These are phyloP conservation scores for Trematomus bernacchii DNA, from an alignment of 2,797 vertebrate species.

Conservation along the genomic window DNA sequence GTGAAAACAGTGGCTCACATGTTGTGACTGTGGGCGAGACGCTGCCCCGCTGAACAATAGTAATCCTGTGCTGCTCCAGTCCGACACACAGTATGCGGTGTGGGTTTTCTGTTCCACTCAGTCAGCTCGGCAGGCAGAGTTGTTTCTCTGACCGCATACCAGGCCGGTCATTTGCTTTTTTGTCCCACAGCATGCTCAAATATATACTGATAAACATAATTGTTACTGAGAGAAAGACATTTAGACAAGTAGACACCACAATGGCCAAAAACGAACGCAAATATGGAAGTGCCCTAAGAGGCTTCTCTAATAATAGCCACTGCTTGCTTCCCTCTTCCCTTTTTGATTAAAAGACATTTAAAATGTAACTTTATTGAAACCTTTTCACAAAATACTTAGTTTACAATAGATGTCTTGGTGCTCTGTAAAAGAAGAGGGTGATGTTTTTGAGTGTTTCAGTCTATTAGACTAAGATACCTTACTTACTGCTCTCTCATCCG, in stretches of 20 bases:
- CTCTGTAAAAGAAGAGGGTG: slow-evolving; percentile 5
- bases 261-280: slow-evolving; percentile 4
- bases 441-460: slow-evolving; percentile 9
- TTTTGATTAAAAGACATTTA: not conserved
- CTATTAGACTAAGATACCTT: not conserved
- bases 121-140: slow-evolving; percentile 32
- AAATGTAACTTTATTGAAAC: not conserved
- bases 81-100: slow-evolving; percentile 38
- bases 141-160: slow-evolving; percentile 52
- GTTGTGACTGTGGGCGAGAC: slow-evolving; percentile 58
- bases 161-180: slow-evolving; percentile 56
- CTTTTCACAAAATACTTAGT: slow-evolving; percentile 2
- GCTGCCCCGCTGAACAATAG: slow-evolving; percentile 61
- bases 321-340: not conserved
- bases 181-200: slow-evolving; percentile 29
- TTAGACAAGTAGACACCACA: slow-evolving; percentile 15
- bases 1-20: slow-evolving; percentile 32
- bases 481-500: not conserved
- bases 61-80: slow-evolving; percentile 42
- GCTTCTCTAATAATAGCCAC: slow-evolving; percentile 6
- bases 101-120: slow-evolving; percentile 58
- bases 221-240: slow-evolving; percentile 32
- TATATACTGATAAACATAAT: slow-evolving; percentile 34
- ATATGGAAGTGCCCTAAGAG: slow-evolving; percentile 12
- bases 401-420: not conserved